Percentiles rank a stretch among this genome's conserved stretches.
These are phyloP conservation scores for Pogonocichla stellata DNA, from an alignment of 2,113 vertebrate species.

Conservation along the genomic window DNA sequence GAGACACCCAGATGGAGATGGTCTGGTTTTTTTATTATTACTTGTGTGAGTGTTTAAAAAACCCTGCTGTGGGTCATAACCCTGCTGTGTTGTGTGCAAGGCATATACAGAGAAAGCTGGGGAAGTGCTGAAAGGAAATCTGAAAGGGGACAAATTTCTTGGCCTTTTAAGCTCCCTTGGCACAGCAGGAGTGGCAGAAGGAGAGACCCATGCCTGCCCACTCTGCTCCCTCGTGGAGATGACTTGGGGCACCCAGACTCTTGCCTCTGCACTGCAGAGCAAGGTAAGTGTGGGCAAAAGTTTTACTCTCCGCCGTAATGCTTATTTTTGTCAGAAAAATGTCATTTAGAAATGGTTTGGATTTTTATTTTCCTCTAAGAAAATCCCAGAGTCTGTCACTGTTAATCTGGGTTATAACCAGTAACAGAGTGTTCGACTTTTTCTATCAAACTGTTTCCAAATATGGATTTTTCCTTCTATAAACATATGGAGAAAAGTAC, in stretches of 20 bases:
- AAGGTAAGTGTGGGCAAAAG: not conserved
- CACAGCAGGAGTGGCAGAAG: not conserved
- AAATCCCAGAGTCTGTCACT: not conserved
- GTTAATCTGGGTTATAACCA: not conserved
- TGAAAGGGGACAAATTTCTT: not conserved
- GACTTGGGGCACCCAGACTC: not conserved
- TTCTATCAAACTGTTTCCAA: not conserved
- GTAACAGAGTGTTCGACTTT: not conserved
- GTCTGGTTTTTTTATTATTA: not conserved
- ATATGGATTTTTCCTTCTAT: not conserved
- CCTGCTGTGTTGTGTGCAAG: not conserved
- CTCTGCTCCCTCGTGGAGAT: rapidly evolving
- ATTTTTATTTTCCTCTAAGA: not conserved
- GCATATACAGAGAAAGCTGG: not conserved
- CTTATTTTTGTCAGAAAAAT: not conserved
- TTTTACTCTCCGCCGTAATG: not conserved
- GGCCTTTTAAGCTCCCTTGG: not conserved
- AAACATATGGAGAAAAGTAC: not conserved
- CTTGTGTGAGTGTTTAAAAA: not conserved
- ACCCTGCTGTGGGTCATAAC: not conserved
- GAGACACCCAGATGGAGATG: not conserved
- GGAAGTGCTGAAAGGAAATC: not conserved
- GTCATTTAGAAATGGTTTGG: not conserved
- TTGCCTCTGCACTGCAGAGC: not conserved
- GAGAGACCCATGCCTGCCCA: not conserved